Percentiles rank a stretch among this genome's conserved stretches.
Evolutionary conservation across 2,888 invertebrate species (phyloP).

Genomic region (Erebia ligea): DNA sequence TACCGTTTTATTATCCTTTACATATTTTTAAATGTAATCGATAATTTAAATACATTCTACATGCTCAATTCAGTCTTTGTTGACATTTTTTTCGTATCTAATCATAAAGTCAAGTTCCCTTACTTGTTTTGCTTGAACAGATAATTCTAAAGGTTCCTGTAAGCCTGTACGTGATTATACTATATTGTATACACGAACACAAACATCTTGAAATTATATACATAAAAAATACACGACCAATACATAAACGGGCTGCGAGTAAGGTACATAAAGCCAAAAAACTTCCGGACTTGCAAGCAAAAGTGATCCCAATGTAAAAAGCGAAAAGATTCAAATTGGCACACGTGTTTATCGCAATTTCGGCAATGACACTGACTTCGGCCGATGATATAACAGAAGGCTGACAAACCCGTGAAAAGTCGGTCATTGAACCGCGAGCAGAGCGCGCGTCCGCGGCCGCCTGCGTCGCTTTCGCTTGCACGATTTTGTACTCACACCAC

Average conservation of each 20-base stretch:
- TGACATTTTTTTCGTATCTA: neutral
- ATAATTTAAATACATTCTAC: neutral
- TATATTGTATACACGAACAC: slow-evolving; percentile 32
- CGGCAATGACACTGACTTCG: slow-evolving; percentile 83
- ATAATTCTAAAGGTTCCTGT: neutral
- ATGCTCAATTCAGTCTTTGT: neutral
- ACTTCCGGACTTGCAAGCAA: slow-evolving; percentile 50
- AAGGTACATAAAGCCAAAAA: slow-evolving; percentile 45
- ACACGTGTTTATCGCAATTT: slow-evolving; percentile 62
- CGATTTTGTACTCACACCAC: slow-evolving; percentile 68
- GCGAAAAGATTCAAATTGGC: slow-evolving; percentile 68
- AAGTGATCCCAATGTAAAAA: slow-evolving; percentile 56
- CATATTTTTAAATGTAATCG: neutral
- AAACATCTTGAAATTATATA: slow-evolving; percentile 31
- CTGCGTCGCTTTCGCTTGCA: slow-evolving; percentile 69
- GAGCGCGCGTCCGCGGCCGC: slow-evolving; percentile 59
- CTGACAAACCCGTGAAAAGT: slow-evolving; percentile 83
- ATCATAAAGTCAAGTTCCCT: neutral
- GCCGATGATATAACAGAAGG: slow-evolving; percentile 82
- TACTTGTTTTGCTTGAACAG: neutral
- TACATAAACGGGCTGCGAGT: slow-evolving; percentile 39
- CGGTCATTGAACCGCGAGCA: slow-evolving; percentile 78
- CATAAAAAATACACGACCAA: slow-evolving; percentile 37
- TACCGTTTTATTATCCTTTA: neutral
- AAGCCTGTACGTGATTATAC: slow-evolving; percentile 22